These are phyloP conservation scores for Rhynchotus rufescens DNA, from an alignment of 2,797 vertebrate species.

Conservation along the genomic window DNA sequence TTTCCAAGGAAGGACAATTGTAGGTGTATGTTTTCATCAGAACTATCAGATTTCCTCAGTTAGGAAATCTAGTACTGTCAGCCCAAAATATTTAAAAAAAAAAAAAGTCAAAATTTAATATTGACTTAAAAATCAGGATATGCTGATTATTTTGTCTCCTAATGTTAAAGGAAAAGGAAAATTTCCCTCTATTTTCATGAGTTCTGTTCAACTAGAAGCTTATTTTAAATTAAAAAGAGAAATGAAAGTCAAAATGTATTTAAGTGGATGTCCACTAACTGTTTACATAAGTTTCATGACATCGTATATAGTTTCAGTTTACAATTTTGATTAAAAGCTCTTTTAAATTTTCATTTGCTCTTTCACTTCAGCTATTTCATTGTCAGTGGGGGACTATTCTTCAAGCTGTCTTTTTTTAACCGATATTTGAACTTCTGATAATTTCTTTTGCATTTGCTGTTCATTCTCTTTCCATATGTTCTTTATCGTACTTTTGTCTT, in stretches of 20 bases:
- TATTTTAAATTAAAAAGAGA: not conserved
- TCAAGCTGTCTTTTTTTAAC: not conserved
- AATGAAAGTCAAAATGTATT: not conserved
- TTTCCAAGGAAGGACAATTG: not conserved
- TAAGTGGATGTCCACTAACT: not conserved
- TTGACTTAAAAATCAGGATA: not conserved
- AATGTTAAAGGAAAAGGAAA: not conserved
- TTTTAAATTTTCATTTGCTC: not conserved
- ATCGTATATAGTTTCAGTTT: slow-evolving; percentile 21
- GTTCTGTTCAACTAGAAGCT: not conserved
- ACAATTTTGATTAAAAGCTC: slow-evolving; percentile 24
- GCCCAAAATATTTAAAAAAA: not conserved
- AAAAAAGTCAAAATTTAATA: not conserved
- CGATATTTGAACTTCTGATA: not conserved
- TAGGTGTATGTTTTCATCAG: not conserved
- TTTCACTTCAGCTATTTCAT: not conserved
- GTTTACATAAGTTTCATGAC: not conserved
- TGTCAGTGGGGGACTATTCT: not conserved
- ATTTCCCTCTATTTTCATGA: not conserved
- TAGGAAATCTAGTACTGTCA: not conserved
- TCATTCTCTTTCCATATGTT: not conserved
- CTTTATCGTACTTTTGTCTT: not conserved
- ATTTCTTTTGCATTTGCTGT: not conserved
- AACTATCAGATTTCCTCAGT: not conserved
- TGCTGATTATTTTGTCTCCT: not conserved